Base-by-base conservation (phyloP, 2,888 invertebrate species). In the Dioctria rufipes region DNA sequence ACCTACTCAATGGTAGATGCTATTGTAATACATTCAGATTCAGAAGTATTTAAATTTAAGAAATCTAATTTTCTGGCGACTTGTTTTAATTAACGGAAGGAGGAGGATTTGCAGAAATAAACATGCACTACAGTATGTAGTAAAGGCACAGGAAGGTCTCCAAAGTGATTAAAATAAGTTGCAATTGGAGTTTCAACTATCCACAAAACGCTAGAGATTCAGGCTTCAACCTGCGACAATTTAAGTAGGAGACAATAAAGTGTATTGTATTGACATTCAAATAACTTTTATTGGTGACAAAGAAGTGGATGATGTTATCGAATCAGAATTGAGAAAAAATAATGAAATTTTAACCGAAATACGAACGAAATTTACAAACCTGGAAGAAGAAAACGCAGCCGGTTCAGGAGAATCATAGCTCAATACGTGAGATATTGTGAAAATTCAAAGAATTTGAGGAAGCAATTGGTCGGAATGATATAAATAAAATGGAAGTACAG, bases 131-230 rank as follows among this genome's bases (percentile, higher is more conserved):
- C 25, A 25, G 2, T 25, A 25, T 25, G 25, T 25, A 25, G 25
- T 25, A 25, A 25, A 25, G 25, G 25, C 25, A 25, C 2, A 2
- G 2, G 25, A 25, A 25, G 25, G 25, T 25, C 1, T 25, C 1
- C 25, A 25, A 25, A 25, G 25, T 25, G 25, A 75, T 78, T 51
- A 51, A 80, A 71, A 84, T 82, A 80, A 63, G 80, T 40, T 81
- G 77, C 11, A 81, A 42, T 54, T 81, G 80, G 65, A 86, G 85
- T 78, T 85, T 85, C 78, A 86, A 89, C 78, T 88, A 87, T 84
- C 86, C 89, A 5, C 85, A 89, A 83, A 84, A 88, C 63, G 89
- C 88, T 71, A 85, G 88, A 13, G 87, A 88, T 2, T 85, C 87
- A n/a, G 89, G 89, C 13, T 89, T 89, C 77, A 86, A 86, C 80